Conservation (phyloP, 1,140 invertebrate species). For the Halesus radiatus region DNA sequence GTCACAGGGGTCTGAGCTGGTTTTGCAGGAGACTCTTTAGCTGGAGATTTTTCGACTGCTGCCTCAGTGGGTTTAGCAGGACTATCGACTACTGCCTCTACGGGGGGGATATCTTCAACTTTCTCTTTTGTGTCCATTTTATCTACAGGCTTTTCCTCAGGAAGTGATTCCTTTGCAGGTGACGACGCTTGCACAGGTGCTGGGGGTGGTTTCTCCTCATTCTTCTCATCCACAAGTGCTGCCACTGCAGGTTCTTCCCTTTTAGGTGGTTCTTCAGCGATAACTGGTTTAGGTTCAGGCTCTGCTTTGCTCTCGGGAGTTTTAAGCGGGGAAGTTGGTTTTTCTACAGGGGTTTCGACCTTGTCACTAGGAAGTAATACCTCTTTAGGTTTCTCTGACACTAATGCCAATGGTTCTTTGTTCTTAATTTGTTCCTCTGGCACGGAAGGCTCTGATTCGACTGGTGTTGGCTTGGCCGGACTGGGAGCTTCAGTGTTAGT, state of each 20-base stretch:
- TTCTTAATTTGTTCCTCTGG: constrained; percentile 51
- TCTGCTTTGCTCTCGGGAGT: constrained; percentile 41
- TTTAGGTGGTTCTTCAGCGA: constrained; percentile 1
- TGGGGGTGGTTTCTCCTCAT: not conserved
- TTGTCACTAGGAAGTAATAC: constrained; percentile 57
- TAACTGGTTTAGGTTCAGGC: not conserved
- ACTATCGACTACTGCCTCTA: not conserved
- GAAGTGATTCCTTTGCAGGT: not conserved
- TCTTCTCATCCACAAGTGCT: constrained; percentile 48
- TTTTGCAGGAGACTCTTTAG: not conserved
- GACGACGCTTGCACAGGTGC: not conserved
- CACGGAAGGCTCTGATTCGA: not conserved
- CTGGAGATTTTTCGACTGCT: constrained; percentile 4
- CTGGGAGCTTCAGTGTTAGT: constrained; percentile 16
- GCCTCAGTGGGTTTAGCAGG: constrained; percentile 39
- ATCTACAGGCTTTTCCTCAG: constrained; percentile 32
- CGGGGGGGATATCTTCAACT: constrained; percentile 28
- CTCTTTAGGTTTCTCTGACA: constrained; percentile 64
- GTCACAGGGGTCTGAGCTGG: not conserved
- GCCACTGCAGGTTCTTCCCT: constrained; percentile 58
- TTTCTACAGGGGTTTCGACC: not conserved
- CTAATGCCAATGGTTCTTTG: constrained; percentile 65
- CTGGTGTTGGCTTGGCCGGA: constrained; percentile 10
- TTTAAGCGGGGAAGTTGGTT: constrained; percentile 24
- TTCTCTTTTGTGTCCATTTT: constrained; percentile 57